Evolutionary conservation across 2,888 invertebrate species (phyloP).

Genomic region (Junonia oenone): DNA sequence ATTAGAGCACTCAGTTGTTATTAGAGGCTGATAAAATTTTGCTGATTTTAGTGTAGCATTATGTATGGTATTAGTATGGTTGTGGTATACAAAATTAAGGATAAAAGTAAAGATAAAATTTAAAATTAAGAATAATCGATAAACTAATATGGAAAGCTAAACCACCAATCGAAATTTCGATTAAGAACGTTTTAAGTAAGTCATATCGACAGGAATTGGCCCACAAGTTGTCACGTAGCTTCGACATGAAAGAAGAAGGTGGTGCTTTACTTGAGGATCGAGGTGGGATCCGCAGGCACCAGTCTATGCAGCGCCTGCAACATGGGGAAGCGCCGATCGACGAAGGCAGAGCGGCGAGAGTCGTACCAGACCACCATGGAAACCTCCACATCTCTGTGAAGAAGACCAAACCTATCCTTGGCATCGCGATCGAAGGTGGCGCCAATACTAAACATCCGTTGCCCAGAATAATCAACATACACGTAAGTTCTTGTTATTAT

Average conservation of each 20-base stretch:
- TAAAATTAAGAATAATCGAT: slow-evolving; percentile 7
- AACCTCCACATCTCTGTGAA: slow-evolving; percentile 93
- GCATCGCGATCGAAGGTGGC: slow-evolving; percentile 98
- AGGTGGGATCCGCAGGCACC: slow-evolving; percentile 84
- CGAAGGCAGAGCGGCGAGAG: slow-evolving; percentile 79
- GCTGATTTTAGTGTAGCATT: slow-evolving; percentile 71
- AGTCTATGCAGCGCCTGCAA: slow-evolving; percentile 87
- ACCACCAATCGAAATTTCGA: slow-evolving; percentile 22
- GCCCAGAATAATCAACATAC: slow-evolving; percentile 97
- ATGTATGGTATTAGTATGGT: slow-evolving; percentile 65
- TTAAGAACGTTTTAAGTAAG: slow-evolving; percentile 31
- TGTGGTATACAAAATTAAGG: slow-evolving; percentile 60
- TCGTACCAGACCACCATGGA: slow-evolving; percentile 91
- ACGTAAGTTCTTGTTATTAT: slow-evolving; percentile 81
- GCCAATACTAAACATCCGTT: slow-evolving; percentile 96
- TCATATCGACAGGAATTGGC: slow-evolving; percentile 85
- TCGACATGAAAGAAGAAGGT: slow-evolving; percentile 93
- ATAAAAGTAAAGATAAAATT: slow-evolving; percentile 17
- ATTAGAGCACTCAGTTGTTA: slow-evolving; percentile 66
- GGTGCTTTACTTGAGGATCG: slow-evolving; percentile 84
- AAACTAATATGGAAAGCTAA: slow-evolving; percentile 10
- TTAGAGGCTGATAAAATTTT: slow-evolving; percentile 71
- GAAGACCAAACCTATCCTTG: slow-evolving; percentile 95
- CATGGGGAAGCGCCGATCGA: slow-evolving; percentile 76
- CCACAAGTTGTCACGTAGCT: slow-evolving; percentile 91